Evolutionary conservation across 2,888 invertebrate genomes (phyloP).

Genomic region (Athalia circularis): DNA sequence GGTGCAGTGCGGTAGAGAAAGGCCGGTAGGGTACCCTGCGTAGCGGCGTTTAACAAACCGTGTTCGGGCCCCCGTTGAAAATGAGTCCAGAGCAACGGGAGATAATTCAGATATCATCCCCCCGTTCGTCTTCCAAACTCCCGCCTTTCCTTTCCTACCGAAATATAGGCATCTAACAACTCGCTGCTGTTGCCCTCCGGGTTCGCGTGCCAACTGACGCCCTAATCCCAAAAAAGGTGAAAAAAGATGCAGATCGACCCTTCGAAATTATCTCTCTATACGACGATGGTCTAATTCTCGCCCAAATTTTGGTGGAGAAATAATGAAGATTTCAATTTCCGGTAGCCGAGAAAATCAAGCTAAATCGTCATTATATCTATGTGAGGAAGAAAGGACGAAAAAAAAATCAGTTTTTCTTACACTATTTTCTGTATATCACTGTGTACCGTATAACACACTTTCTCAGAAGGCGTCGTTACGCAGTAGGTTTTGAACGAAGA

Average conservation of each 20-base stretch:
- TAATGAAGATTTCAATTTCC: too few species aligned
- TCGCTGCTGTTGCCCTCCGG: slow-evolving; percentile 55
- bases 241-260: background rate
- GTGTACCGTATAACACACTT: too few species aligned
- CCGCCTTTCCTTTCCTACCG: slow-evolving; percentile 52
- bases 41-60: slow-evolving; percentile 42
- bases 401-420: background rate
- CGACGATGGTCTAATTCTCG: too few species aligned
- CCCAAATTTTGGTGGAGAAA: too few species aligned
- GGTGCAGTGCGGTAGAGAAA: slow-evolving; percentile 1
- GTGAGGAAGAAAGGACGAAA: background rate
- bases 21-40: background rate
- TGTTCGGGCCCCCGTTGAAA: slow-evolving; percentile 20
- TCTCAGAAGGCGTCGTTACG: too few species aligned
- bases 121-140: slow-evolving; percentile 32
- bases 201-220: slow-evolving; percentile 71
- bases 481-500: background rate
- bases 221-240: slow-evolving; percentile 44
- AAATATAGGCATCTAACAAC: slow-evolving; percentile 49
- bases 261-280: too few species aligned
- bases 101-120: slow-evolving; percentile 70
- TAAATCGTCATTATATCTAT: too few species aligned
- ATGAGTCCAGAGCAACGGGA: slow-evolving; percentile 50
- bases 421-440: too few species aligned
- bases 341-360: too few species aligned